Evolutionary conservation across 2,797 vertebrate species (phyloP), one percentile per base, ranked within the genome.

Genomic region (Neoniphon sammara): DNA sequence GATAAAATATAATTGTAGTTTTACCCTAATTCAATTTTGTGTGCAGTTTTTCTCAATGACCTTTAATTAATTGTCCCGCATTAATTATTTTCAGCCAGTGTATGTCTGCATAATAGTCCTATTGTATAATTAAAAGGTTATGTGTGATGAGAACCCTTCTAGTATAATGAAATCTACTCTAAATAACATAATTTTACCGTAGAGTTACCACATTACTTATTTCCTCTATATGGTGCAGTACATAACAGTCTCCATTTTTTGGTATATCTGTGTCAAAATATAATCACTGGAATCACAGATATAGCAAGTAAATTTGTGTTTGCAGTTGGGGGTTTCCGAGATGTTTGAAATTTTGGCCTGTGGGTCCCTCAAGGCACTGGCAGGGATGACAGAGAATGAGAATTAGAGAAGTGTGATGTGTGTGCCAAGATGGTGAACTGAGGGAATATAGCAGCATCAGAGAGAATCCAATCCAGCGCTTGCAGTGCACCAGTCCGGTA

Each of bases 381-480:
- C 81, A 8, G 64, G 17, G 66, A 76, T 79, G 72, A 70, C 55
- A 52, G 68, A 69, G 81, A 90, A 87, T 87, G 73, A 81, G 85
- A 90, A 85, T 89, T 66, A 78, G 88, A 75, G 63, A 83, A 64
- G 72, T 66, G 68, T 63, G 82, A 55, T 75, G 52, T 78, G 78
- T 84, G 80, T 58, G 47, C 55, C 46, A 82, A 84, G 78, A 75
- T 70, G 82, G 86, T 80, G 81, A 88, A 88, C 76, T 78, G 73
- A 75, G 57, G 88, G 83, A 89, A 87, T 87, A 85, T 85, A 83
- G 82, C 71, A 61, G 42, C 70, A 87, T 82, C 86, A 20, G 57
- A 52, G 21, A 75, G 69, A 83, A 77, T 86, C 84, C 81, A 84
- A 85, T 66, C 27, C 63, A 69, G 75, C 39, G 67, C 15, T 85